These are phyloP conservation scores for Ceramica pisi DNA, from an alignment of 2,888 invertebrate species.

Conservation along the genomic window DNA sequence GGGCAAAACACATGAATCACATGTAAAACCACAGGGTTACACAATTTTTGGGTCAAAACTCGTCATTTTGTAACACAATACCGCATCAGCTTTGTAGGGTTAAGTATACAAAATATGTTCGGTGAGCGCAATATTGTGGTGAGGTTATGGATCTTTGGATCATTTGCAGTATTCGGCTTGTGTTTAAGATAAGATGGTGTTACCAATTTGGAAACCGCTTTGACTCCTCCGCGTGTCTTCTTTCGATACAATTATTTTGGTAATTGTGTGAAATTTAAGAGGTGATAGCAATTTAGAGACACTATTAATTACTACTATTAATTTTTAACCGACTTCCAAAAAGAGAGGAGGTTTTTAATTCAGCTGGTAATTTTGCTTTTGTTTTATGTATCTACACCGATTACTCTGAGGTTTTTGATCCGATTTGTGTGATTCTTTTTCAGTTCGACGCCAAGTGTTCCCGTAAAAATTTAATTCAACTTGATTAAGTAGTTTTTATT, in stretches of 20 bases:
- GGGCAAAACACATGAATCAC: constrained; percentile 60
- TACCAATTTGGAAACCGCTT: constrained; percentile 19
- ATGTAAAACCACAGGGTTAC: constrained; percentile 62
- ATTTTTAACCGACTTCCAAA: too few relatives aligned
- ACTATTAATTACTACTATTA: too few relatives aligned
- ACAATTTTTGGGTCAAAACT: constrained; percentile 65
- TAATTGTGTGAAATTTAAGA: not conserved
- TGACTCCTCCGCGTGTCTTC: not conserved
- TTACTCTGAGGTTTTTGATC: too few relatives aligned
- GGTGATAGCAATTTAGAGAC: too few relatives aligned
- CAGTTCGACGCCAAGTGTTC: too few relatives aligned
- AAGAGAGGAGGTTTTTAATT: too few relatives aligned
- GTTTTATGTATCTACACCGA: too few relatives aligned
- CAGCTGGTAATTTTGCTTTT: too few relatives aligned
- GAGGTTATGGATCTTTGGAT: constrained; percentile 41
- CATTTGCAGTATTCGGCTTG: constrained; percentile 20
- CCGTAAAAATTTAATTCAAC: too few relatives aligned
- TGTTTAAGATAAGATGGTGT: constrained; percentile 19
- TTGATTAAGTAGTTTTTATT: too few relatives aligned
- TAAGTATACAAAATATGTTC: constrained; percentile 59
- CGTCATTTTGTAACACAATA: constrained; percentile 65
- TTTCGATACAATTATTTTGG: not conserved
- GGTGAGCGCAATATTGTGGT: constrained; percentile 53
- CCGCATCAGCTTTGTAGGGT: constrained; percentile 59
- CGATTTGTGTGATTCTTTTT: too few relatives aligned